These are phyloP conservation scores for Actinemys pallida DNA, from an alignment of 2,113 vertebrate species.

Conservation along the genomic window DNA sequence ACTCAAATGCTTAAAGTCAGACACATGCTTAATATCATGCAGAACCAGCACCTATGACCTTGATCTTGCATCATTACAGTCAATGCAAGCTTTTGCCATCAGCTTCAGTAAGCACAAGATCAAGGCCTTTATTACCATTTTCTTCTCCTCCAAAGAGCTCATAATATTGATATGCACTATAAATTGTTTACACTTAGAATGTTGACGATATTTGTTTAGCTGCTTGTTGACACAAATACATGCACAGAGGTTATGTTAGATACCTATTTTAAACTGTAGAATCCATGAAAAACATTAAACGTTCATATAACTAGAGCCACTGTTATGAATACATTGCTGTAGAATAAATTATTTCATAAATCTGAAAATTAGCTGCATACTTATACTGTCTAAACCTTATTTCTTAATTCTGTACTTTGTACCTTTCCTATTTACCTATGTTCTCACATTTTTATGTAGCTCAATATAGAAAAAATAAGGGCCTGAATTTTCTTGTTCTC, in stretches of 20 bases:
- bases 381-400: background rate
- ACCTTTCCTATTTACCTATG: background rate
- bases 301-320: background rate
- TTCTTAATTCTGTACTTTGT: background rate
- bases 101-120: rapidly evolving
- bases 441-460: rapidly evolving
- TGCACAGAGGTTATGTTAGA: background rate
- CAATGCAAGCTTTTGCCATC: background rate
- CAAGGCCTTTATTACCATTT: background rate
- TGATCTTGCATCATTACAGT: background rate
- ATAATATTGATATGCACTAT: background rate
- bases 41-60: background rate
- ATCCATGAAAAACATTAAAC: background rate
- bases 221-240: background rate
- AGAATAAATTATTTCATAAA: background rate
- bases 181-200: background rate
- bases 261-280: background rate
- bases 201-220: background rate
- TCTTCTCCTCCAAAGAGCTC: background rate
- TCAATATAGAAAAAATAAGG: background rate
- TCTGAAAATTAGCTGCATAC: rapidly evolving
- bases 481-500: background rate
- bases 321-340: background rate
- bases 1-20: background rate
- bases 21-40: background rate